Percentiles rank a stretch among this genome's conserved stretches.
These are phyloP conservation scores for Melozone crissalis DNA, from an alignment of 2,113 vertebrate species.

Conservation along the genomic window DNA sequence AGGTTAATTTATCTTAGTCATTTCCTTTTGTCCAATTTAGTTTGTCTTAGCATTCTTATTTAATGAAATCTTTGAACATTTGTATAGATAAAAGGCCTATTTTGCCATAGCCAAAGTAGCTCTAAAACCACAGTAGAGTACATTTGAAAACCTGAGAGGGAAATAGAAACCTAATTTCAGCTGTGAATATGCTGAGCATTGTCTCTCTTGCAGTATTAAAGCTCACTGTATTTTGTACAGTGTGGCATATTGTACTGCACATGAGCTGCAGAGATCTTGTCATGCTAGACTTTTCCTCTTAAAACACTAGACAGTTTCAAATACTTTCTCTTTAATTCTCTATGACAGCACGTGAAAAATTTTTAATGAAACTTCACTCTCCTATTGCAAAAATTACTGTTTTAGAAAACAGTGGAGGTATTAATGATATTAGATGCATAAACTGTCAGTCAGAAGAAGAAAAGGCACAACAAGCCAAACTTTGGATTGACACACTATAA, in stretches of 20 bases:
- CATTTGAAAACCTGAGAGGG: not conserved
- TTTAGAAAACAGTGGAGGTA: not conserved
- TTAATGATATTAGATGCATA: not conserved
- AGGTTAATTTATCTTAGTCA: not conserved
- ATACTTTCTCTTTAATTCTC: not conserved
- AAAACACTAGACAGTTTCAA: not conserved
- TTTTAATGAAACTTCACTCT: not conserved
- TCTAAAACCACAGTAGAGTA: not conserved
- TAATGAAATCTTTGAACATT: not conserved
- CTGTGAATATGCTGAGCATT: not conserved
- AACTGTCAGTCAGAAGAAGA: not conserved
- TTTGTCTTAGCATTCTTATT: not conserved
- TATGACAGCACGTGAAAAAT: not conserved
- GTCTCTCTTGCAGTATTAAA: not conserved
- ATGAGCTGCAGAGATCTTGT: not conserved
- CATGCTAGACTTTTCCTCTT: not conserved
- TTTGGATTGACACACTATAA: not conserved
- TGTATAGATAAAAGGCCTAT: not conserved
- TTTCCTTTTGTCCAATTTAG: not conserved
- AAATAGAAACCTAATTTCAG: not conserved
- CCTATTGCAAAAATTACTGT: not conserved
- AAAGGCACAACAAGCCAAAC: constrained; percentile 11
- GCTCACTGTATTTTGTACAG: not conserved
- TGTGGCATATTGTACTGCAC: not conserved
- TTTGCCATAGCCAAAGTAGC: not conserved